phyloP scores from a whole-genome alignment of 2,113 vertebrate species.

The Dasyornis broadbenti region DNA sequence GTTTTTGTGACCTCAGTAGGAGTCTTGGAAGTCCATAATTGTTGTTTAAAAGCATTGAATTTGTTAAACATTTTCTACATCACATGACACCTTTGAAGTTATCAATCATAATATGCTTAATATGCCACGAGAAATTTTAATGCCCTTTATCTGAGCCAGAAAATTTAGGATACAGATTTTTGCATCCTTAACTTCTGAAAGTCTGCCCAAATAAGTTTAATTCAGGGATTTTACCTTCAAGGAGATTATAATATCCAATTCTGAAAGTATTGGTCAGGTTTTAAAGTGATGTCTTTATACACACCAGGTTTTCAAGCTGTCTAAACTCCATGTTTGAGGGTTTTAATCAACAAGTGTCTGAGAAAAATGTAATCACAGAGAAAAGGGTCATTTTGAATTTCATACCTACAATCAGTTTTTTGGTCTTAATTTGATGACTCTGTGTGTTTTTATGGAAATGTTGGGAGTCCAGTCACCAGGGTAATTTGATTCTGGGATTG shows the following conservation, averaged over 20 bases:
- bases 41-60: not conserved
- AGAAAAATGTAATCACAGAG: not conserved
- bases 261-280: not conserved
- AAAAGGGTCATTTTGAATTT: not conserved
- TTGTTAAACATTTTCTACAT: not conserved
- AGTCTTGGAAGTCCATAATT: not conserved
- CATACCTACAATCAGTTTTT: not conserved
- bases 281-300: not conserved
- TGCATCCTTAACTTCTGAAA: not conserved
- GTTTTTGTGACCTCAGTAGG: not conserved
- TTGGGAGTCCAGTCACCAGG: not conserved
- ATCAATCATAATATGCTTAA: not conserved
- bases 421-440: not conserved
- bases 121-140: not conserved
- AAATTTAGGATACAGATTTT: not conserved
- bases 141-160: not conserved
- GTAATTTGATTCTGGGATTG: not conserved
- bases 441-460: not conserved
- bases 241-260: not conserved
- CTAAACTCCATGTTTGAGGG: not conserved
- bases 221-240: not conserved
- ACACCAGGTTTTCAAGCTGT: not conserved
- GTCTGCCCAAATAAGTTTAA: not conserved
- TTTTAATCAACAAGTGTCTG: not conserved
- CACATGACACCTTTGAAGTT: not conserved